phyloP scores from a whole-genome alignment of 2,113 vertebrate species.

The Malurus elegans region DNA sequence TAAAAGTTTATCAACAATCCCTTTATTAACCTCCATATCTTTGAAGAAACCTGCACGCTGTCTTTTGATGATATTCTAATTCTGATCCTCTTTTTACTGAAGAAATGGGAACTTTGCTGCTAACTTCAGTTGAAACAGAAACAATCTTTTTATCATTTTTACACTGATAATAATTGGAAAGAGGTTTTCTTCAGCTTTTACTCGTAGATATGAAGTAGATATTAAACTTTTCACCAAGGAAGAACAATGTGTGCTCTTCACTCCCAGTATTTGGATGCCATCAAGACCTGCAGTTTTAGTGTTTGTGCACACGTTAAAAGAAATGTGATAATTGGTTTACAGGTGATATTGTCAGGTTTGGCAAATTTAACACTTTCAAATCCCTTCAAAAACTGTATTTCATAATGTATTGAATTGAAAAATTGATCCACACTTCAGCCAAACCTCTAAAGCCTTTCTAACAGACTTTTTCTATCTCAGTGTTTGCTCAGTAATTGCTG shows the following conservation, averaged over 20 bases:
- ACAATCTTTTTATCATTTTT: background rate
- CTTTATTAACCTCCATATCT: constrained; percentile 16
- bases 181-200: background rate
- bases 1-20: constrained; percentile 36
- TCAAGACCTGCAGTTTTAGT: background rate
- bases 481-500: background rate
- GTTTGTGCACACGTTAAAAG: background rate
- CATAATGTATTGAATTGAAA: background rate
- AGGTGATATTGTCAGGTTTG: background rate
- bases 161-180: background rate
- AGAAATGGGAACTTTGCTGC: background rate
- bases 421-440: background rate
- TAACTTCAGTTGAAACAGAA: background rate
- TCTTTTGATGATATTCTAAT: constrained; percentile 29
- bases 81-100: constrained; percentile 16
- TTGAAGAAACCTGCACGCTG: background rate
- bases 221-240: background rate
- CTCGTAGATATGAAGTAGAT: background rate
- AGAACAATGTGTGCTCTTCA: background rate
- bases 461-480: background rate
- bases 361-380: background rate
- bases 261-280: background rate
- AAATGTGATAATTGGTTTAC: background rate
- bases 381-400: background rate
- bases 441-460: background rate